These are phyloP conservation scores for Pseudolaguvia tuberculata DNA, from an alignment of 2,113 vertebrate species.

Conservation along the genomic window DNA sequence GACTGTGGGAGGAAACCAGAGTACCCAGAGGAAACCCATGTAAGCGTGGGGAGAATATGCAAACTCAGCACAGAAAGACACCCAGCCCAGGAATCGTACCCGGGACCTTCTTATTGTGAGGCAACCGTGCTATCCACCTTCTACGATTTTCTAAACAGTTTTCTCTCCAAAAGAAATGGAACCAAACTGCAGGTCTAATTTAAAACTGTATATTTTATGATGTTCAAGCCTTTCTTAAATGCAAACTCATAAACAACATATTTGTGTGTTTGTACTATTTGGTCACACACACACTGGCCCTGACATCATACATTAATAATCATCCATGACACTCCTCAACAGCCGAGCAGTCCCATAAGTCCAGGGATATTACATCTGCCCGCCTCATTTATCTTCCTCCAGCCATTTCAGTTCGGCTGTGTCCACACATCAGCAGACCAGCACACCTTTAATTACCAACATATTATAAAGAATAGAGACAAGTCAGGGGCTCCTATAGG, in stretches of 20 bases:
- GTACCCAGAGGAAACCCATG: no score
- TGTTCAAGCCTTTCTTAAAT: slow-evolving; percentile 19
- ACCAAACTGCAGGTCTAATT: slow-evolving; percentile 7
- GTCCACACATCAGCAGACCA: slow-evolving; percentile 53
- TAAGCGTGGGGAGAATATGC: no score
- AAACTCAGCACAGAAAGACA: no score
- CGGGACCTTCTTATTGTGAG: no score
- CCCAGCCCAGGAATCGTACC: no score
- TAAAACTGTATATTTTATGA: slow-evolving; percentile 30
- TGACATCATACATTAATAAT: slow-evolving; percentile 86
- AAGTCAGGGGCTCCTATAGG: slow-evolving; percentile 37
- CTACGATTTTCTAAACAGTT: background rate
- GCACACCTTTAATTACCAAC: slow-evolving; percentile 59
- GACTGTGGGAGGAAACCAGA: no score
- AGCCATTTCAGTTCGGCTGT: slow-evolving; percentile 71
- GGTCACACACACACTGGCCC: slow-evolving; percentile 53
- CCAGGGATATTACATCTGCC: slow-evolving; percentile 83
- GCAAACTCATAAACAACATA: slow-evolving; percentile 42
- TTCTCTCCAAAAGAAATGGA: background rate
- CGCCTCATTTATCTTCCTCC: slow-evolving; percentile 84
- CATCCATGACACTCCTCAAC: slow-evolving; percentile 84
- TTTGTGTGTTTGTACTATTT: slow-evolving; percentile 48
- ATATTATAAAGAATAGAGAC: slow-evolving; percentile 56
- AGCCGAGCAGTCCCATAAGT: slow-evolving; percentile 80
- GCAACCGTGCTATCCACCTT: no score